Conservation (phyloP, 30 jellyfish, hydroid and myxozoan genomes). For the Turritopsis rubra region DNA sequence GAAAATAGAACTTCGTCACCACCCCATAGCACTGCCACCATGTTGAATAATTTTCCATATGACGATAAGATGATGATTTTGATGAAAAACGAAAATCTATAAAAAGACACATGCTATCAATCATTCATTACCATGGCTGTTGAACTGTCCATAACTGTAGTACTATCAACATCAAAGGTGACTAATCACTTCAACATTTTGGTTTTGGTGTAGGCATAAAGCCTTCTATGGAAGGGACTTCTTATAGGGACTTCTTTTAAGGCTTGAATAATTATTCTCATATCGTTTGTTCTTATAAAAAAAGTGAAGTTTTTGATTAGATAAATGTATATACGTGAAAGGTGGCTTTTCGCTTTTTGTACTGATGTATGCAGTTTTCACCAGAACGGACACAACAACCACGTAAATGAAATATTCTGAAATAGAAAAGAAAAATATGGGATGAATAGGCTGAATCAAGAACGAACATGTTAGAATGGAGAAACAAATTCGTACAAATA, state of each 20-base stretch:
- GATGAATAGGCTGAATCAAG: neutral
- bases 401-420: neutral
- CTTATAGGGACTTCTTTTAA: no score
- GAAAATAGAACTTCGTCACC: constrained; percentile 42
- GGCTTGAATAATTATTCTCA: no score
- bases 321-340: neutral
- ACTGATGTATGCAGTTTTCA: neutral
- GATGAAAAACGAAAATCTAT: constrained; percentile 30
- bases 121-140: no score
- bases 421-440: neutral
- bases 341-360: neutral
- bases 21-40: constrained; percentile 66
- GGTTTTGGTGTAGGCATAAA: no score
- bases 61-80: constrained; percentile 48
- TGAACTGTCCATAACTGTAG: neutral
- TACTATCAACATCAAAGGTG: no score
- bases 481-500: neutral
- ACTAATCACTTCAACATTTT: no score
- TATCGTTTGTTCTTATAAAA: no score
- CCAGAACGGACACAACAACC: neutral
- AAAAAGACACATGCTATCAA: neutral
- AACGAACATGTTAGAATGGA: neutral
- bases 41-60: constrained; percentile 58
- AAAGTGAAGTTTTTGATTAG: neutral
- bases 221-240: no score